phyloP scores from a whole-genome alignment of 2,797 vertebrate species.

The Pogonophryne albipinna region DNA sequence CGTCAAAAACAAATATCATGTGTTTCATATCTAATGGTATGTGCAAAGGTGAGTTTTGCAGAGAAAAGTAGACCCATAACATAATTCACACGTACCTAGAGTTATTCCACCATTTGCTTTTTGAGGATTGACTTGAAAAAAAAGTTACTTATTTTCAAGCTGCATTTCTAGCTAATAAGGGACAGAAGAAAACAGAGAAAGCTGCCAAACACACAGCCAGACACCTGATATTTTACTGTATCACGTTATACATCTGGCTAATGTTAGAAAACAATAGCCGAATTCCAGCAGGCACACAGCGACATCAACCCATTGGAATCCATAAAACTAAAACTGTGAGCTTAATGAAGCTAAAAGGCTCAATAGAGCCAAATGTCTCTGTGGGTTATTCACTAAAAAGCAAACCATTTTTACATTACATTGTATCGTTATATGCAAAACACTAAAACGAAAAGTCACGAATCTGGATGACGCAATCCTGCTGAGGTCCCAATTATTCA shows the following conservation, averaged over 20 bases:
- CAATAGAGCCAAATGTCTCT: not conserved
- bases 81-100: not conserved
- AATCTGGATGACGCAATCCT: not conserved
- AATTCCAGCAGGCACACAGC: not conserved
- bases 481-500: not conserved
- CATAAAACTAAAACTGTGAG: slow-evolving; percentile 27
- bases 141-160: slow-evolving; percentile 8
- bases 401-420: not conserved
- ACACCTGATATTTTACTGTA: not conserved
- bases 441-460: not conserved
- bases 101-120: not conserved
- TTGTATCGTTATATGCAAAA: not conserved
- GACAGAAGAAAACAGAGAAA: not conserved
- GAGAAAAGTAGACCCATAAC: not conserved
- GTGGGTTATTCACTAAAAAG: not conserved
- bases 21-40: not conserved
- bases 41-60: slow-evolving; percentile 5
- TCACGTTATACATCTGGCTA: slow-evolving; percentile 16
- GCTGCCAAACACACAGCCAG: slow-evolving; percentile 8
- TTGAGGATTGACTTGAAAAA: not conserved
- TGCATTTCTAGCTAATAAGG: not conserved
- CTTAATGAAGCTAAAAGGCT: slow-evolving; percentile 14
- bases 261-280: slow-evolving; percentile 22
- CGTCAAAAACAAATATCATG: slow-evolving; percentile 18
- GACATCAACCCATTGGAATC: slow-evolving; percentile 11